phyloP scores from a whole-genome alignment of 2,113 vertebrate species.

The Tychaedon coryphoeus region DNA sequence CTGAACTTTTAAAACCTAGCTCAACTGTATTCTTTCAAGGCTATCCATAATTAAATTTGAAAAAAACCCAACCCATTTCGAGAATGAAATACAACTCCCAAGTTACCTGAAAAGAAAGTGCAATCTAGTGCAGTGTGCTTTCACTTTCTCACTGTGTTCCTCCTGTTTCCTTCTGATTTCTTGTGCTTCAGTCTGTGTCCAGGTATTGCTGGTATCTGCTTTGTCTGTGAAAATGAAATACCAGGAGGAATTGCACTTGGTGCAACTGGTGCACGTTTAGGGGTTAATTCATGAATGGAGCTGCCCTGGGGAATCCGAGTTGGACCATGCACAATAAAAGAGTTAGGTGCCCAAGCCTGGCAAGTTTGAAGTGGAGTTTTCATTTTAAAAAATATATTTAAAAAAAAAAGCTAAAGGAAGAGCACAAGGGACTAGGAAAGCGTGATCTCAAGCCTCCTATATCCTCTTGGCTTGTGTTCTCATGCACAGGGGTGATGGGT shows the following conservation, averaged over 20 bases:
- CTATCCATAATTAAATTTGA: neutral
- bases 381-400: neutral
- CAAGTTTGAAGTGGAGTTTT: neutral
- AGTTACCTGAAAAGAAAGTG: constrained; percentile 40
- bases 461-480: neutral
- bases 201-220: neutral
- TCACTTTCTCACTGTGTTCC: neutral
- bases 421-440: neutral
- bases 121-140: constrained; percentile 51
- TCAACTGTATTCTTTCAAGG: neutral
- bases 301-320: neutral
- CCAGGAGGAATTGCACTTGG: neutral
- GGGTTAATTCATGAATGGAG: neutral
- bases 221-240: constrained; percentile 23
- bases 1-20: neutral
- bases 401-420: neutral
- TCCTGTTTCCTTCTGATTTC: neutral
- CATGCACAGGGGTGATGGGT: neutral
- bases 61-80: neutral
- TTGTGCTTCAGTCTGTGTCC: constrained; percentile 41
- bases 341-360: neutral
- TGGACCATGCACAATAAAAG: neutral
- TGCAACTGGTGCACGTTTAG: neutral
- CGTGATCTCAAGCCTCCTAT: neutral
- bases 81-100: neutral